These are phyloP conservation scores for Pygoscelis antarcticus DNA, from an alignment of 2,113 vertebrate genomes.

Conservation along the genomic window DNA sequence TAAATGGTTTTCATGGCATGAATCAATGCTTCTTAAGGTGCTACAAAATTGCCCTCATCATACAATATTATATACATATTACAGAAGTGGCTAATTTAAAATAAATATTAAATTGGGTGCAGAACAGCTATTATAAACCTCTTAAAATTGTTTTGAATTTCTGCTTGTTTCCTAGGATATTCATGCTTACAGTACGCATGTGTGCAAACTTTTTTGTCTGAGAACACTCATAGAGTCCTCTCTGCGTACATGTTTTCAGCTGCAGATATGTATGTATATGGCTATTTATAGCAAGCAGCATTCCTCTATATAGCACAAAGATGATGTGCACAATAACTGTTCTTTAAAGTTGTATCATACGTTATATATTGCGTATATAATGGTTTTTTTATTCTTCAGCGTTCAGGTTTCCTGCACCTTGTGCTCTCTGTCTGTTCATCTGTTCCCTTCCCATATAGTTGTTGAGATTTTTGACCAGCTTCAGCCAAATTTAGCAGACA, in stretches of 20 bases:
- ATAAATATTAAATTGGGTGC: conserved; percentile 11
- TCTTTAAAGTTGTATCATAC: background rate
- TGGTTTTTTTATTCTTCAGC: background rate
- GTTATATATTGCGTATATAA: background rate
- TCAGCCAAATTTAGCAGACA: background rate
- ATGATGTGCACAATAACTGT: background rate
- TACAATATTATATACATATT: conserved; percentile 12
- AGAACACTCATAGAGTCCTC: background rate
- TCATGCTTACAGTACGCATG: background rate
- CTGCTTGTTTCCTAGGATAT: background rate
- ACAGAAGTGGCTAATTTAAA: conserved; percentile 34
- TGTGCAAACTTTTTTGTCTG: background rate
- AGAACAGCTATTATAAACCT: background rate
- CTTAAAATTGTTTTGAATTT: background rate
- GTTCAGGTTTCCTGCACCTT: background rate
- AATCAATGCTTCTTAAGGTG: conserved; percentile 35
- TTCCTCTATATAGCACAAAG: background rate
- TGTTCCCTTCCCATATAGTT: background rate
- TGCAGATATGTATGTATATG: background rate
- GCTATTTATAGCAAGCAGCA: background rate
- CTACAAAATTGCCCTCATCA: conserved; percentile 41
- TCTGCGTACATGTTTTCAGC: background rate
- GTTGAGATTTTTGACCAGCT: background rate
- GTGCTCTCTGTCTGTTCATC: background rate
- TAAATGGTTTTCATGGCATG: conserved; percentile 4